Conservation (phyloP, 2,113 vertebrate genomes). For the Arothron firmamentum region DNA sequence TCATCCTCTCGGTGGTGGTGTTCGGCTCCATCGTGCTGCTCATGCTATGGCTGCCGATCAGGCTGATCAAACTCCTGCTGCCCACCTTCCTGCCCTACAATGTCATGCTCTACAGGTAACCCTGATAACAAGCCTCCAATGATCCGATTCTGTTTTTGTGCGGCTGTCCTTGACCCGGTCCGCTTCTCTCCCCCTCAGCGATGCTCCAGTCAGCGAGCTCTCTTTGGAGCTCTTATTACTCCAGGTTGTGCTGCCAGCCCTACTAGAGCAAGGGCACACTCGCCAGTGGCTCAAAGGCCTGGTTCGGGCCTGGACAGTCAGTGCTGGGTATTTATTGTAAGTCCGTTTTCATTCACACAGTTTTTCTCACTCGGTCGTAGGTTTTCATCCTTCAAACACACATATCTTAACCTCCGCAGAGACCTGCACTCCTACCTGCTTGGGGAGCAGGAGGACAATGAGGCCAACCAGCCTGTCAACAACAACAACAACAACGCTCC, state of each 20-base stretch:
- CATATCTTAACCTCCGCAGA: conserved; percentile 58
- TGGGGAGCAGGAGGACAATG: conserved; percentile 95
- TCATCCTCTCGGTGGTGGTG: conserved; percentile 97
- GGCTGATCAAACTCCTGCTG: conserved; percentile 92
- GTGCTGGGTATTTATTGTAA: conserved; percentile 93
- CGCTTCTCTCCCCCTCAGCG: conserved; percentile 70
- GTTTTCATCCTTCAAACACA: background rate
- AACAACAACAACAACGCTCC: conserved; percentile 80
- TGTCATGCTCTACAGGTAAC: conserved; percentile 98
- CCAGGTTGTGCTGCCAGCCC: conserved; percentile 96
- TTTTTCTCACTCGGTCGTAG: too few relatives aligned
- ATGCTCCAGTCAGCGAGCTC: conserved; percentile 97
- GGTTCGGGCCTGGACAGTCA: conserved; percentile 95
- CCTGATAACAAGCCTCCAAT: too few relatives aligned
- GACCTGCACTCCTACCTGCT: conserved; percentile 97
- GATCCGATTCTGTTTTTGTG: too few relatives aligned
- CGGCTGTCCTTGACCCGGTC: conserved; percentile 8
- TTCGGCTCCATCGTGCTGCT: conserved; percentile 97
- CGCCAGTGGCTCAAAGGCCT: conserved; percentile 98
- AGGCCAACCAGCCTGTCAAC: conserved; percentile 89
- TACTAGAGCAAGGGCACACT: conserved; percentile 96
- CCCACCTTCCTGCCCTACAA: conserved; percentile 96
- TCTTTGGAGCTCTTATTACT: conserved; percentile 94
- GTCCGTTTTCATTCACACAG: conserved; percentile 31
- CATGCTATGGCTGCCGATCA: conserved; percentile 98